Percentiles rank a stretch among this genome's conserved stretches.
phyloP scores from a whole-genome alignment of 2,888 invertebrate species.

The Drosophila tanythrix region DNA sequence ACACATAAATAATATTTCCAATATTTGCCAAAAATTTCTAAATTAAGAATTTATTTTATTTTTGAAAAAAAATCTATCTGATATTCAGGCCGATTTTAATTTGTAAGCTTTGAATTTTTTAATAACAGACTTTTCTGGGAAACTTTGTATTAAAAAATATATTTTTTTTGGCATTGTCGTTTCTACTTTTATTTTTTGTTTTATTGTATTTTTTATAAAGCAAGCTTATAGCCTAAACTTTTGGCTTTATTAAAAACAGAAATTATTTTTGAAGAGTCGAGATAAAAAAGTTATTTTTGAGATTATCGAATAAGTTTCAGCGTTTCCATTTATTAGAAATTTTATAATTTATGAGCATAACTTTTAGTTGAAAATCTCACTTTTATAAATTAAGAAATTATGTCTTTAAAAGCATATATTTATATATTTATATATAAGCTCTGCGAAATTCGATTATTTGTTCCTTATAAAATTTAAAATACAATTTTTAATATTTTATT shows the following conservation, averaged over 20 bases:
- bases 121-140: neutral
- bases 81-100: neutral
- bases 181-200: neutral
- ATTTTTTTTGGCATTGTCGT: neutral
- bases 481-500: too few relatives aligned
- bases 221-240: neutral
- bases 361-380: too few relatives aligned
- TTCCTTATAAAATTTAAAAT: too few relatives aligned
- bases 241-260: neutral
- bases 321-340: too few relatives aligned
- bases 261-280: neutral
- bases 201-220: neutral
- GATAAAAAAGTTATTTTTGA: neutral
- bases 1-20: neutral
- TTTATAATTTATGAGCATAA: too few relatives aligned
- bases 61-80: neutral
- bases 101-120: neutral
- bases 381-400: too few relatives aligned
- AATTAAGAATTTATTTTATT: neutral
- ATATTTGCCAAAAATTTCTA: neutral
- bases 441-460: too few relatives aligned
- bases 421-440: neutral
- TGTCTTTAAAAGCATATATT: neutral
- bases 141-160: neutral
- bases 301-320: neutral